Conservation (phyloP, 2,888 invertebrate genomes). For the Diaprepes abbreviatus region DNA sequence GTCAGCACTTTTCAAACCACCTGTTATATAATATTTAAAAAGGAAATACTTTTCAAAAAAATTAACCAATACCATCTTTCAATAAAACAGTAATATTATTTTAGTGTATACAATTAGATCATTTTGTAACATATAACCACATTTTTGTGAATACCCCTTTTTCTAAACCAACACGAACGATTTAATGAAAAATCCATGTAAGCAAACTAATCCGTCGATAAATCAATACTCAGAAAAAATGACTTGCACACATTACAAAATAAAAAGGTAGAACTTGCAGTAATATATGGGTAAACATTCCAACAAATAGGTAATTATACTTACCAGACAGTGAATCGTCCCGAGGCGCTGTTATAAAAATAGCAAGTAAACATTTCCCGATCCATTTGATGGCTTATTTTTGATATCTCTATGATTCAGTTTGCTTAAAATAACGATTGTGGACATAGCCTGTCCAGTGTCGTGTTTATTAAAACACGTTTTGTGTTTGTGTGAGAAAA, state of each 20-base stretch:
- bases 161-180: neutral
- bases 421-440: constrained; percentile 26
- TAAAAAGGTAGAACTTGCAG: neutral
- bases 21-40: too few species aligned
- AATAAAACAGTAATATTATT: too few species aligned
- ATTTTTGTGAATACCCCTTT: neutral
- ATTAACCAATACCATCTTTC: too few species aligned
- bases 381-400: constrained; percentile 24
- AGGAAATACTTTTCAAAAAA: too few species aligned
- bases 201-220: neutral
- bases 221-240: neutral
- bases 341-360: constrained; percentile 19
- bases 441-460: neutral
- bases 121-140: too few species aligned
- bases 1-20: too few species aligned
- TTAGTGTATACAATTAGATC: too few species aligned
- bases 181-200: neutral
- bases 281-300: neutral
- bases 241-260: neutral
- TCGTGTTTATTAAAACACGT: neutral
- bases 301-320: neutral
- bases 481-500: constrained; percentile 3
- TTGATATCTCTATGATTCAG: constrained; percentile 34
- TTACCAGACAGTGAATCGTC: neutral
- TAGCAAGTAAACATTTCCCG: constrained; percentile 33